A percentile compares a stretch with the other conserved stretches of the same genome.
These are phyloP conservation scores for Microcebus griseorufus DNA, from an alignment of 2,113 vertebrate genomes.

Conservation along the genomic window DNA sequence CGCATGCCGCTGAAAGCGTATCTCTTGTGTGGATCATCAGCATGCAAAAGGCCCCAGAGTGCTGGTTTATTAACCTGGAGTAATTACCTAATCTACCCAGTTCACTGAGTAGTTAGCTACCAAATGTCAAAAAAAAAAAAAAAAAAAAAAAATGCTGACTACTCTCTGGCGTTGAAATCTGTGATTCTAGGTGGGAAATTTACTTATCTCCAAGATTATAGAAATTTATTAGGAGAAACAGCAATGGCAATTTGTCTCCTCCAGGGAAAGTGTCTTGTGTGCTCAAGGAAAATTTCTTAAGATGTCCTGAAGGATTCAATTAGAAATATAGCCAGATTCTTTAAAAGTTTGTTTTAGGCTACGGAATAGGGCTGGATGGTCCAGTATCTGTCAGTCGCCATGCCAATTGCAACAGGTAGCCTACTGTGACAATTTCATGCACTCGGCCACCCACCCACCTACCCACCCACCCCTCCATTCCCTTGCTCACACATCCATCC, in stretches of 20 bases:
- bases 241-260: not conserved
- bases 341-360: not conserved
- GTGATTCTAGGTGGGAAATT: not conserved
- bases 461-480: no score
- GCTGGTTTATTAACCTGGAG: not conserved
- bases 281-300: not conserved
- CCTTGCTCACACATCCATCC: rapidly evolving
- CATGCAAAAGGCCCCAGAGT: not conserved
- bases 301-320: not conserved
- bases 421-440: no score
- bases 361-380: not conserved
- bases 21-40: not conserved
- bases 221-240: not conserved
- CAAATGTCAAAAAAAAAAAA: not conserved
- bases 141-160: not conserved
- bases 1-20: rapidly evolving
- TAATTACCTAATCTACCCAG: not conserved
- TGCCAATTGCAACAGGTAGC: not conserved
- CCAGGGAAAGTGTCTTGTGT: not conserved
- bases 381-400: not conserved
- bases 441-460: rapidly evolving
- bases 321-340: not conserved
- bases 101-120: not conserved
- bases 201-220: not conserved
- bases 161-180: not conserved